These are phyloP conservation scores for Coregonus clupeaformis DNA, from an alignment of 2,113 vertebrate species.

Conservation along the genomic window DNA sequence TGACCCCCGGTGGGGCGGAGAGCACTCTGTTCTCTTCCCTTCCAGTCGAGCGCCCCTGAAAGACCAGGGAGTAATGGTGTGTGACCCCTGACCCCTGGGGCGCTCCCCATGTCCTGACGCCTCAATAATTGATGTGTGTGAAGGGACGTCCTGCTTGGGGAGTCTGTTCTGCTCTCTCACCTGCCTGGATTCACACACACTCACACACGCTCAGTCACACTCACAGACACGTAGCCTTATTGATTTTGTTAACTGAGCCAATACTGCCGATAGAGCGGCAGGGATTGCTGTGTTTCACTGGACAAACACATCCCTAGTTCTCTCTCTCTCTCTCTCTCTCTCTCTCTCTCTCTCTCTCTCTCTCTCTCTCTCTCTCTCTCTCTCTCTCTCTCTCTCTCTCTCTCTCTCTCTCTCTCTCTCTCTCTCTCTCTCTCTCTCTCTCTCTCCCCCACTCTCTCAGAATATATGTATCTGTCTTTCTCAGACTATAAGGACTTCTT, in stretches of 20 bases:
- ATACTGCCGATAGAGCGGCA: conserved; percentile 39
- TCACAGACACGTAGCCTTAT: conserved; percentile 66
- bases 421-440: background rate
- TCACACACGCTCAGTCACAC: conserved; percentile 4
- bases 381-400: background rate
- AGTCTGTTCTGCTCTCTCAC: conserved; percentile 38
- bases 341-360: background rate
- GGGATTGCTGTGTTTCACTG: conserved; percentile 26
- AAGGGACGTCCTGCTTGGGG: conserved; percentile 57
- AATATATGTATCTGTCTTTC: background rate
- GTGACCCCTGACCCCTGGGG: conserved; percentile 69
- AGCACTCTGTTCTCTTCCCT: background rate
- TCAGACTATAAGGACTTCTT: background rate
- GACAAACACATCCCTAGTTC: background rate
- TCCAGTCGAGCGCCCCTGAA: conserved; percentile 39
- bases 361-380: background rate
- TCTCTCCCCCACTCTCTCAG: background rate
- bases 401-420: background rate
- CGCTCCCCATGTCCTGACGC: conserved; percentile 57
- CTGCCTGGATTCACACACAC: conserved; percentile 17
- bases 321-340: background rate
- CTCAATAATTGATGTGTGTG: conserved; percentile 76
- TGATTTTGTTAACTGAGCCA: conserved; percentile 80
- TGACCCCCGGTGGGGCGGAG: conserved; percentile 8
- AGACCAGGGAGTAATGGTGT: conserved; percentile 50